Percentiles rank a stretch among this genome's conserved stretches.
phyloP scores from a whole-genome alignment of 2,113 vertebrate species.

The Labeo rohita region DNA sequence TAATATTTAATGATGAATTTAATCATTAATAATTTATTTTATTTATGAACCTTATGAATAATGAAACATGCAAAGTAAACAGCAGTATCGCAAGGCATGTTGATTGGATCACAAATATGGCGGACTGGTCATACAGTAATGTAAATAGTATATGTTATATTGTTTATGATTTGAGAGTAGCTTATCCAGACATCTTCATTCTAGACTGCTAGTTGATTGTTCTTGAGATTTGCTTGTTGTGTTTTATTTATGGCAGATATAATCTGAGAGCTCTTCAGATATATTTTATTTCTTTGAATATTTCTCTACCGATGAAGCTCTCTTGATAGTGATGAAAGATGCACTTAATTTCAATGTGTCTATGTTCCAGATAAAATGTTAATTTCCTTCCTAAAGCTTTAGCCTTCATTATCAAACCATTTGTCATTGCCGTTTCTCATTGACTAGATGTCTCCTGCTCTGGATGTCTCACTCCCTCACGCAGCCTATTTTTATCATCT shows the following conservation, averaged over 20 bases:
- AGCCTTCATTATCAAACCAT: constrained; percentile 32
- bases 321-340: constrained; percentile 12
- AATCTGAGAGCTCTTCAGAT: not conserved
- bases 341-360: constrained; percentile 7
- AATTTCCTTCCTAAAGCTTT: constrained; percentile 13
- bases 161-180: not conserved
- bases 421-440: constrained; percentile 30
- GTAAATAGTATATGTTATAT: not conserved
- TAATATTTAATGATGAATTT: not conserved
- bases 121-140: not conserved
- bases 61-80: not conserved
- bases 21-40: not conserved
- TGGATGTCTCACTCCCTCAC: constrained; percentile 11
- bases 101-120: not conserved
- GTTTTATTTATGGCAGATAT: too few relatives aligned
- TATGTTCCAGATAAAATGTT: constrained; percentile 10
- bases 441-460: constrained; percentile 22
- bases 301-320: not conserved
- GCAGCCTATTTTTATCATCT: constrained; percentile 15
- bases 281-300: not conserved
- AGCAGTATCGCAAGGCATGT: not conserved
- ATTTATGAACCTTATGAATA: not conserved
- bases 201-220: not conserved
- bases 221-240: too few relatives aligned
- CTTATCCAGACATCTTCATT: not conserved